Evolutionary conservation across 2,113 vertebrate genomes (phyloP), one percentile per base, ranked within the genome.

Genomic region (Calyptommatus sinebrachiatus): DNA sequence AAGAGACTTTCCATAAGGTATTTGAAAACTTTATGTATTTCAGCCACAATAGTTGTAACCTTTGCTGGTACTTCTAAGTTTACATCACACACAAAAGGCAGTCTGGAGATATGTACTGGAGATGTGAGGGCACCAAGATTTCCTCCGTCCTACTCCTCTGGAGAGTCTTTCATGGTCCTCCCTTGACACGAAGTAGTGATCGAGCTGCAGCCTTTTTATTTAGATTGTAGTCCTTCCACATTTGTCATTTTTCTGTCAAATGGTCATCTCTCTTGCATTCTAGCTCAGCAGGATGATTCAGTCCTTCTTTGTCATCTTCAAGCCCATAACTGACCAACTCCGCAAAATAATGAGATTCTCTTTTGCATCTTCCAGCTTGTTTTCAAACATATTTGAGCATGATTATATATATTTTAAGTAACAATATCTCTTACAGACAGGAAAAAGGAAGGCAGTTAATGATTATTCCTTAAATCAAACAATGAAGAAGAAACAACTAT

Each of bases 321-420:
- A 68, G 31, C 18, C 57, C 31, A 68, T 68, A 68, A 73, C 20
- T 80, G 35, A 68, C 60, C 48, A 57, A 22, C 18, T 50, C 41
- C 35, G 31, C 53, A 28, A 14, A 28, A 61, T 29, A 68, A 69
- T 60, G 50, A 61, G 14, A 57, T 73, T 67, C 67, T 26, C n/a
- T 61, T 50, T 45, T 60, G 31, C 7, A 45, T 63, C 63, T 68
- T 26, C 41, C 41, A 73, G 26, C 63, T 46, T 68, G 61, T 28
- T 69, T 75, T 75, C 72, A 74, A 60, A 29, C 50, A 61, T 18
- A 69, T 61, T 60, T 45, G 26, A 31, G 57, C 16, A 75, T 81
- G 35, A 75, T 61, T 74, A 81, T 21, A 69, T 45, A 61, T 16
- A 67, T 9, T 45, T 69, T 9, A 9, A 61, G 61, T 68, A 61